These are phyloP conservation scores for Semaprochilodus insignis DNA, from an alignment of 2,797 vertebrate species.

Conservation along the genomic window DNA sequence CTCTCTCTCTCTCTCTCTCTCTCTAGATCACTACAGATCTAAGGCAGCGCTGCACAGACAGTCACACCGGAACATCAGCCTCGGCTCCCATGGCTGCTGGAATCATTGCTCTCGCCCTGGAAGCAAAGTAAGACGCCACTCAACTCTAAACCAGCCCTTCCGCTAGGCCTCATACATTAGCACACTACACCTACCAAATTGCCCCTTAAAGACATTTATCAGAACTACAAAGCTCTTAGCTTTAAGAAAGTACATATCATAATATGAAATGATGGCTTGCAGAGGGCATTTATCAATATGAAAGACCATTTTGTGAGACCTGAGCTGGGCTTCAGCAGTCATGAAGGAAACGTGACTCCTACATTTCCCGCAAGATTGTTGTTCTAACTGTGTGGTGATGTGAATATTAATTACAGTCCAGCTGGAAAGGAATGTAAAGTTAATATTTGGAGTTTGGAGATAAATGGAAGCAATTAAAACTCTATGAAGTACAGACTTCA, in stretches of 20 bases:
- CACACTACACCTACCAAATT: background rate
- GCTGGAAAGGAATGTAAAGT: background rate
- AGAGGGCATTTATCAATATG: constrained; percentile 4
- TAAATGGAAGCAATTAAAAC: constrained; percentile 11
- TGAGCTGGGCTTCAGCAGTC: background rate
- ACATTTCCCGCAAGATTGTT: constrained; percentile 21
- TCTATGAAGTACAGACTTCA: background rate
- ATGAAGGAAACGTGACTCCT: constrained; percentile 8
- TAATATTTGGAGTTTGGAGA: constrained; percentile 15
- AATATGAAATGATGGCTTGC: background rate
- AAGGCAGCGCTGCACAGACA: constrained; percentile 97
- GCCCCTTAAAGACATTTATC: background rate
- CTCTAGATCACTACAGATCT: constrained; percentile 96
- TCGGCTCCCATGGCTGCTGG: constrained; percentile 98
- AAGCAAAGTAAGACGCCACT: constrained; percentile 92
- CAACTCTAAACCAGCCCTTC: background rate
- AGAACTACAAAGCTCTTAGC: background rate
- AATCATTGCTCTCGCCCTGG: constrained; percentile 95
- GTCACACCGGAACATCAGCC: constrained; percentile 96
- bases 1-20: background rate
- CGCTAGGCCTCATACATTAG: background rate
- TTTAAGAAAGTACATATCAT: background rate
- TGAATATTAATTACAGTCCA: constrained; percentile 7
- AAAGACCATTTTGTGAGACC: constrained; percentile 8
- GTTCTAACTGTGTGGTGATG: background rate